These are phyloP conservation scores for Drosophila borborema DNA, from an alignment of 2,888 invertebrate genomes.

Conservation along the genomic window DNA sequence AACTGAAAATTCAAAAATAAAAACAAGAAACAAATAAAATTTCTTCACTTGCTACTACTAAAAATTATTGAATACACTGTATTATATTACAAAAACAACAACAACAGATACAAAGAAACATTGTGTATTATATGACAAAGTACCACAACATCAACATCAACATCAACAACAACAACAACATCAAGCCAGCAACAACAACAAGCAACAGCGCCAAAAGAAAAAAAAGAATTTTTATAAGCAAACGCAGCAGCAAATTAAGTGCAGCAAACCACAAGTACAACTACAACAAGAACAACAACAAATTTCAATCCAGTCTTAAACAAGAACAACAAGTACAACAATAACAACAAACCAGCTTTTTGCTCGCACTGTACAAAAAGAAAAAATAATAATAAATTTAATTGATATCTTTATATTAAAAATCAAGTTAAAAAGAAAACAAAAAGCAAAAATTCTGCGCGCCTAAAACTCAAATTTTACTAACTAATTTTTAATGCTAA, in stretches of 20 bases:
- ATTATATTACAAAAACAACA: conserved; percentile 58
- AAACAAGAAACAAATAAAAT: conserved; percentile 7
- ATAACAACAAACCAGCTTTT: conserved; percentile 45
- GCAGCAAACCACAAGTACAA: conserved; percentile 45
- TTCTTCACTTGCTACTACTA: conserved; percentile 64
- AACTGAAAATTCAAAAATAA: conserved; percentile 14
- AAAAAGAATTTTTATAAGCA: conserved; percentile 35
- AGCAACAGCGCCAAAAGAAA: conserved; percentile 32
- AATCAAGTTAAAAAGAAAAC: conserved; percentile 7
- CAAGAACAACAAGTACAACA: conserved; percentile 40
- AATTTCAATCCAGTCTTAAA: conserved; percentile 42
- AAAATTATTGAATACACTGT: conserved; percentile 61
- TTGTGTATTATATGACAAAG: conserved; percentile 70
- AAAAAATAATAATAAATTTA: not conserved
- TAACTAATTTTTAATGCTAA: conserved; percentile 47
- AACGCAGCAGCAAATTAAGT: conserved; percentile 42
- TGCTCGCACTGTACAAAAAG: conserved; percentile 49
- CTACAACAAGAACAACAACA: conserved; percentile 23
- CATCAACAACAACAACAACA: conserved; percentile 41
- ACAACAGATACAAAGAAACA: conserved; percentile 55
- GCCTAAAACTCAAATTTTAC: conserved; percentile 29
- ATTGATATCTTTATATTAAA: not conserved
- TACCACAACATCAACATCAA: conserved; percentile 56
- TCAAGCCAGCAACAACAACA: conserved; percentile 50
- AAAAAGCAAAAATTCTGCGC: conserved; percentile 18